A percentile compares a stretch with the other conserved stretches of the same genome.
phyloP scores from a whole-genome alignment of 2,113 vertebrate species.

The Ailuropoda melanoleuca region DNA sequence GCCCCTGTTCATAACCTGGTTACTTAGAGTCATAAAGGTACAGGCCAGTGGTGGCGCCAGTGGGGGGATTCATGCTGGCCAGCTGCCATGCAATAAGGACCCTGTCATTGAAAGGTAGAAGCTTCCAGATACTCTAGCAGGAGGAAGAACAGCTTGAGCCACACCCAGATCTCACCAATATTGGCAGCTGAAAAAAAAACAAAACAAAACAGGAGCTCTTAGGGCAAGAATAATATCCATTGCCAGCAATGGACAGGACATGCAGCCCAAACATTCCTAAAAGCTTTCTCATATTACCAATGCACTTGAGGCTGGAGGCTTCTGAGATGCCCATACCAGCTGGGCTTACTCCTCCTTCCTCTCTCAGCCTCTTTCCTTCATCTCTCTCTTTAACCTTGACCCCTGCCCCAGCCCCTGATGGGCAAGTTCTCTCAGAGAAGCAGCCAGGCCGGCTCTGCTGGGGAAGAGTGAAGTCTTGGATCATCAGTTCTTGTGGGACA shows the following conservation, averaged over 20 bases:
- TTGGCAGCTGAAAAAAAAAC: slow-evolving; percentile 13
- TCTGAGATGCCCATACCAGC: slow-evolving; percentile 65
- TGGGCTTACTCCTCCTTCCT: slow-evolving; percentile 57
- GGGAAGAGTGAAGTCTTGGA: background rate
- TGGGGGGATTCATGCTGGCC: background rate
- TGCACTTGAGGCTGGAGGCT: slow-evolving; percentile 51
- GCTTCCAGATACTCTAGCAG: background rate
- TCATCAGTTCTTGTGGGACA: slow-evolving; percentile 4
- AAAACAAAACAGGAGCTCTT: background rate
- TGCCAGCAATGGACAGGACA: slow-evolving; percentile 85
- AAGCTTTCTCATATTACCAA: slow-evolving; percentile 60
- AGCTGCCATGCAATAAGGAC: background rate
- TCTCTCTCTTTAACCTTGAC: slow-evolving; percentile 13
- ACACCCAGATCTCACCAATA: background rate
- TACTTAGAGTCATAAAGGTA: background rate
- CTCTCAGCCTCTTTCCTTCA: slow-evolving; percentile 60
- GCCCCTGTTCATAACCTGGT: background rate
- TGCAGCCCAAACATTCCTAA: slow-evolving; percentile 39
- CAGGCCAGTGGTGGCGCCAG: slow-evolving; percentile 22
- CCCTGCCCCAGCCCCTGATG: background rate
- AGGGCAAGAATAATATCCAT: slow-evolving; percentile 67
- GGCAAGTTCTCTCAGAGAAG: slow-evolving; percentile 31
- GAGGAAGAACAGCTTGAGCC: background rate
- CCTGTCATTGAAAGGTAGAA: slow-evolving; percentile 10
- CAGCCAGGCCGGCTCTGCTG: background rate